Evolutionary conservation across 2,113 vertebrate genomes (phyloP).

Genomic region (Rhinolophus ferrumequinum): DNA sequence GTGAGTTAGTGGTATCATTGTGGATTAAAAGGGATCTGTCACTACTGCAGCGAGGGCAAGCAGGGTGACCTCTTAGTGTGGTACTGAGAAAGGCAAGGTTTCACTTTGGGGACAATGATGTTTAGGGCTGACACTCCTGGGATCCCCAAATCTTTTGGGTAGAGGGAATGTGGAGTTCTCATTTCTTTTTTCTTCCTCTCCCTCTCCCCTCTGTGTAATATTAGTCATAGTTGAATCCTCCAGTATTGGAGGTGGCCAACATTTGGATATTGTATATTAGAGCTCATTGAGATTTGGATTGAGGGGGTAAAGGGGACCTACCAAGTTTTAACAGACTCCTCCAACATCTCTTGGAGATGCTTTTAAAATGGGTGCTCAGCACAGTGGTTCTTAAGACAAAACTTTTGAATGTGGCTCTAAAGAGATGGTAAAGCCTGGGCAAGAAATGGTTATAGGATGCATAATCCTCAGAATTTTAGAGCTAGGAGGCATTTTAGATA

Average conservation of each 20-base stretch:
- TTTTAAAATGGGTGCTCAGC: constrained; percentile 13
- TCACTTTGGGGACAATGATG: background rate
- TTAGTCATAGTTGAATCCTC: background rate
- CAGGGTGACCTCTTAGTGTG: background rate
- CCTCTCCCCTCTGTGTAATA: background rate
- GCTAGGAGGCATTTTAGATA: background rate
- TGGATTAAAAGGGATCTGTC: constrained; percentile 19
- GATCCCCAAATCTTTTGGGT: background rate
- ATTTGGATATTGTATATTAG: background rate
- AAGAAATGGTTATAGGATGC: background rate
- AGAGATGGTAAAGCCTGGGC: background rate
- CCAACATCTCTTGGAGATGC: background rate
- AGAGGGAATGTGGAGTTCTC: background rate
- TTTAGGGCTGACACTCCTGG: background rate
- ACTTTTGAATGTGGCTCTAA: constrained; percentile 8
- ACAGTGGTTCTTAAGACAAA: constrained; percentile 8
- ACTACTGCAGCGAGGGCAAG: background rate
- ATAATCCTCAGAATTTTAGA: constrained; percentile 13
- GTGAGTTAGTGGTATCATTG: background rate
- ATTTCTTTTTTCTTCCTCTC: background rate
- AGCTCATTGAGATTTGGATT: background rate
- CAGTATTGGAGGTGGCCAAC: background rate
- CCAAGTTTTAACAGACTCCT: background rate
- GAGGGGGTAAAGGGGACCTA: background rate
- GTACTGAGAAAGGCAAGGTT: background rate